A percentile compares a stretch with the other conserved stretches of the same genome.
Conservation (phyloP, 2,797 vertebrate species). For the Pantherophis alleghaniensis region DNA sequence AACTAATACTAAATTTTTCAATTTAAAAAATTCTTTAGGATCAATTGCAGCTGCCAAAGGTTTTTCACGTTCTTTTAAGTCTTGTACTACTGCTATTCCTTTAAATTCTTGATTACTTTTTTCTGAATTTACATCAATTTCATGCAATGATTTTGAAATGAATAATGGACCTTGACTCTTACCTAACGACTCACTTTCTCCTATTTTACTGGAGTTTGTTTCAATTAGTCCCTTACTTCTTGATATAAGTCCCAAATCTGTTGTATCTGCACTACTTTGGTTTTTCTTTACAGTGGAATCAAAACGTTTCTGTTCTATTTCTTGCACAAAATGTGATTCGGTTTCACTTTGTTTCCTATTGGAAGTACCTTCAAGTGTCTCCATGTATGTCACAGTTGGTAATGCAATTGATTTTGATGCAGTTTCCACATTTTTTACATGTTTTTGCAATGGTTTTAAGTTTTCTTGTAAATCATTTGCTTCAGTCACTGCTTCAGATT, state of each 20-base stretch:
- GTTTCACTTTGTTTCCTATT: conserved; percentile 37
- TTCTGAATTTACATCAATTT: not conserved
- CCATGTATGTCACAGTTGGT: conserved; percentile 25
- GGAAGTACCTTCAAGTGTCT: conserved; percentile 27
- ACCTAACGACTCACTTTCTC: not conserved
- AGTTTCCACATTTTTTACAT: conserved; percentile 7
- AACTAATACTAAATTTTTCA: not conserved
- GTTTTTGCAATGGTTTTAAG: not conserved
- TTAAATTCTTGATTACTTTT: not conserved
- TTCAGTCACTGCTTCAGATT: not conserved
- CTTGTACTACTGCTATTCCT: not conserved
- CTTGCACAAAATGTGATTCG: conserved; percentile 11
- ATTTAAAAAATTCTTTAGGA: not conserved
- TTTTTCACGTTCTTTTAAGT: not conserved
- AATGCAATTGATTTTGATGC: not conserved
- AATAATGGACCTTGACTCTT: not conserved
- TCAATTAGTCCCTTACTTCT: not conserved
- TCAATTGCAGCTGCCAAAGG: not conserved
- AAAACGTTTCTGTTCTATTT: conserved; percentile 9
- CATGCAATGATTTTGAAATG: not conserved
- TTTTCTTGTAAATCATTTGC: not conserved
- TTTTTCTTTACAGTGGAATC: not conserved
- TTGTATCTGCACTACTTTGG: not conserved
- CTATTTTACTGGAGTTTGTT: not conserved
- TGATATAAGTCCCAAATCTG: not conserved